Evolutionary conservation across 1,140 invertebrate genomes (phyloP).

Genomic region (Ceratina australensis): DNA sequence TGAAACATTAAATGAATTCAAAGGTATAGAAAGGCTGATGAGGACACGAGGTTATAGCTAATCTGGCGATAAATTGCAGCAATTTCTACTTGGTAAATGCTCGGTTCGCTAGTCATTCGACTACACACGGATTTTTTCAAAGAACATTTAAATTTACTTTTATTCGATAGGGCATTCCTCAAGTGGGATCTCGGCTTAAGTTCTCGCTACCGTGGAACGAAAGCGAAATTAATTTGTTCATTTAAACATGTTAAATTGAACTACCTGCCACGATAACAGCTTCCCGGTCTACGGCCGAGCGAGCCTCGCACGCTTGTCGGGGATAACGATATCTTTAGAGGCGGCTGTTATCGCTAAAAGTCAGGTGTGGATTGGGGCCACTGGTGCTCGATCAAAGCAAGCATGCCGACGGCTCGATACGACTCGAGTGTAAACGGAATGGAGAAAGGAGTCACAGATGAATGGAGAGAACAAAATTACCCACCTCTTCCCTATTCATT

Average conservation of each 20-base stretch:
- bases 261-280: constrained; percentile 67
- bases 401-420: constrained; percentile 26
- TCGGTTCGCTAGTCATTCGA: too few species aligned
- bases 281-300: constrained; percentile 23
- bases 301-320: constrained; percentile 23
- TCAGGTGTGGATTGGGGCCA: constrained; percentile 72
- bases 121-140: too few species aligned
- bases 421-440: not conserved
- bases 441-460: not conserved
- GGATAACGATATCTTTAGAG: constrained; percentile 69
- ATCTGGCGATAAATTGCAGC: too few species aligned
- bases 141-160: too few species aligned
- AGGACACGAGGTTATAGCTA: too few species aligned
- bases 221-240: constrained; percentile 60
- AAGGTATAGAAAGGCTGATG: too few species aligned
- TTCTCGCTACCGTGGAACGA: not conserved
- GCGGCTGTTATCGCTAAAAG: constrained; percentile 67
- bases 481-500: too few species aligned
- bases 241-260: constrained; percentile 39
- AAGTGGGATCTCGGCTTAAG: too few species aligned
- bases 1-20: too few species aligned
- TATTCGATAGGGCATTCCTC: too few species aligned
- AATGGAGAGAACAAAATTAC: not conserved
- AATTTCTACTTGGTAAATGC: too few species aligned
- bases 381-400: constrained; percentile 58